Evolutionary conservation across 2,113 vertebrate species (phyloP), one percentile per base, ranked within the genome.

Genomic region (Pagrus major): DNA sequence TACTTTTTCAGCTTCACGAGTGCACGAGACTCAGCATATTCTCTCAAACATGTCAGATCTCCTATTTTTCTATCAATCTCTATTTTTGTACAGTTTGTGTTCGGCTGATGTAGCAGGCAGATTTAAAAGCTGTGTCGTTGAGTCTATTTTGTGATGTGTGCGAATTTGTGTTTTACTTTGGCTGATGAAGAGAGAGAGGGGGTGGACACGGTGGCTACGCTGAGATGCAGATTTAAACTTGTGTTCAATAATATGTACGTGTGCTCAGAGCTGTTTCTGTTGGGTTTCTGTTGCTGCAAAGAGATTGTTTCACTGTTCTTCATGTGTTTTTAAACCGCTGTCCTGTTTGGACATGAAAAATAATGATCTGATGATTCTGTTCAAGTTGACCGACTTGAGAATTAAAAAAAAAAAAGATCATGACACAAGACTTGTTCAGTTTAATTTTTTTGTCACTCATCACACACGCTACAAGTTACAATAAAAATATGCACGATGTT

Each of bases 1-100:
- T 37, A 75, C 5, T 59, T 63, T 65, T 67, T 60, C 39, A 69
- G 71, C 35, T 84, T 65, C 11, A 23, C 8, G 61, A 80, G 83
- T 87, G 77, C 10, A 77, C 76, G 39, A 74, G 67, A 61, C 63
- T 75, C 73, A 46, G 77, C 55, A 52, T 51, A 21, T 79, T 75
- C 63, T 82, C 74, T 65, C 71, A 76, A 88, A 85, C 78, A 79
- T 72, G 27, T 88, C 79, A 86, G 75, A 92, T 77, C 73, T 89
- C 85, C 33, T 92, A 91, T 92, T 94, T 93, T 93, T 92, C 83
- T 90, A 93, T 89, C 49, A 35, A 87, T 86, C 85, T 92, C 67
- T 91, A 89, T 93, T 93, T 93, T 93, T 93, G 85, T 93, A 92
- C 87, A 93, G 84, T 83, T 83, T 84, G 54, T 84, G 69, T 88